These are phyloP conservation scores for Pomacea canaliculata DNA, from an alignment of 2,888 invertebrate species.

Conservation along the genomic window DNA sequence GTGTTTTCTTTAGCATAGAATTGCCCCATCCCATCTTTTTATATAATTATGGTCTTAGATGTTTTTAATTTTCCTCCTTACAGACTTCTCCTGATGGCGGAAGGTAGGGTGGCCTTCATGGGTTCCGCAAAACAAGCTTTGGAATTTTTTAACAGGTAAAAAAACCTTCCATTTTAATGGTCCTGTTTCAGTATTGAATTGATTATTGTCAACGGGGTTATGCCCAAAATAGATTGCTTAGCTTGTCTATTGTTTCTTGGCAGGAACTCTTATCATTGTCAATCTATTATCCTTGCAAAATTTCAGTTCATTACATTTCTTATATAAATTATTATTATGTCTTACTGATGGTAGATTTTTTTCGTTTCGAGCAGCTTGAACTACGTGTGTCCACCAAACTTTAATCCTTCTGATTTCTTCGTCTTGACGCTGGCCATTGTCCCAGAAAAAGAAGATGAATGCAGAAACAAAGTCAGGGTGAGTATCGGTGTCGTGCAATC, in stretches of 20 bases:
- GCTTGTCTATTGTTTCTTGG: background rate
- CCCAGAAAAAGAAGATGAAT: slow-evolving; percentile 85
- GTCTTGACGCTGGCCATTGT: slow-evolving; percentile 89
- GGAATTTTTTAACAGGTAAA: slow-evolving; percentile 66
- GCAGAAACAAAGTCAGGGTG: slow-evolving; percentile 76
- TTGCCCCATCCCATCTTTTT: too few species aligned
- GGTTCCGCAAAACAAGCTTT: slow-evolving; percentile 77
- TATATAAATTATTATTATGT: too few species aligned
- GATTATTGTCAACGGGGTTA: too few species aligned
- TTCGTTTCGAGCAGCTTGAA: slow-evolving; percentile 31
- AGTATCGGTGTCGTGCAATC: background rate
- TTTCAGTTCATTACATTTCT: background rate
- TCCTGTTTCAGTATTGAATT: too few species aligned
- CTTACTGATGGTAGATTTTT: too few species aligned
- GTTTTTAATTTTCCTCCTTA: slow-evolving; percentile 25
- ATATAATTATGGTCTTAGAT: too few species aligned
- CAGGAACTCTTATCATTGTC: background rate
- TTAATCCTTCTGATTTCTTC: slow-evolving; percentile 80
- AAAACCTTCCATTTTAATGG: too few species aligned
- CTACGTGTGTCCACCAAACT: slow-evolving; percentile 56
- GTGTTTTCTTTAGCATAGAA: too few species aligned
- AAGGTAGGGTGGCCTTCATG: slow-evolving; percentile 86
- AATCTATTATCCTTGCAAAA: too few species aligned
- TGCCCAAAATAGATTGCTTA: too few species aligned
- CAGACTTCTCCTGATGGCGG: slow-evolving; percentile 81